Base-by-base conservation (phyloP, 2,888 invertebrate genomes). In the Callyntrura sp. region DNA sequence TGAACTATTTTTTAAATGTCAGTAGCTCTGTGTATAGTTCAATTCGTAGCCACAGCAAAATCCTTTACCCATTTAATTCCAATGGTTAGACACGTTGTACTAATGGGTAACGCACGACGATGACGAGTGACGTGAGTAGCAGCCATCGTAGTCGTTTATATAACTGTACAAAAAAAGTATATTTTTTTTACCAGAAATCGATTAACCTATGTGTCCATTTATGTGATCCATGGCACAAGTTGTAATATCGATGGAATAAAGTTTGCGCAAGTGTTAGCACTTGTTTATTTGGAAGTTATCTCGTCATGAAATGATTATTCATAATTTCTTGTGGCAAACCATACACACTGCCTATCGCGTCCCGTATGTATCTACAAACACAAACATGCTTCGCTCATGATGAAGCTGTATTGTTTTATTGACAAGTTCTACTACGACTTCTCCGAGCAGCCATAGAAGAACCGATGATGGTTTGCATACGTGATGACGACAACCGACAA, bases 141-240 rank as follows among this genome's bases (percentile, higher is more conserved):
- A 1, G 55, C 73, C 43, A 51, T 51, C 28, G 28, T 51, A 35
- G 17, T 48, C n/a, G 8, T 12, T 73, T 8, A 35, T 65, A 23
- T 68, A 35, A 20, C 17, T 28, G 12, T n/a, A 14, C 1, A 51
- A 51, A 78, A 51, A 78, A 78, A 78, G 51, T 51, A 78, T 57
- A 6, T 14, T 78, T 55, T 78, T n/a, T 78, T 78, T 25, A 23
- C 51, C 28, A 70, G 60, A 85, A 85, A 85, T 85, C 85, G 78
- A 85, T 85, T 85, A 85, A 85, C 85, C 85, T 78, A 78, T 85
- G 85, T 60, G 85, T 78, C 76, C 51, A 60, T 28, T 45, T 65
- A n/a, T 28, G 12, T 85, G 60, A 85, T 85, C 65, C 78, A 62
- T 78, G 76, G 62, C 85, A 76, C 57, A 73, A 73, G 60, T 60